A percentile compares a stretch with the other conserved stretches of the same genome.
Conservation (phyloP, 1,140 invertebrate genomes). For the Subanguina moxae region DNA sequence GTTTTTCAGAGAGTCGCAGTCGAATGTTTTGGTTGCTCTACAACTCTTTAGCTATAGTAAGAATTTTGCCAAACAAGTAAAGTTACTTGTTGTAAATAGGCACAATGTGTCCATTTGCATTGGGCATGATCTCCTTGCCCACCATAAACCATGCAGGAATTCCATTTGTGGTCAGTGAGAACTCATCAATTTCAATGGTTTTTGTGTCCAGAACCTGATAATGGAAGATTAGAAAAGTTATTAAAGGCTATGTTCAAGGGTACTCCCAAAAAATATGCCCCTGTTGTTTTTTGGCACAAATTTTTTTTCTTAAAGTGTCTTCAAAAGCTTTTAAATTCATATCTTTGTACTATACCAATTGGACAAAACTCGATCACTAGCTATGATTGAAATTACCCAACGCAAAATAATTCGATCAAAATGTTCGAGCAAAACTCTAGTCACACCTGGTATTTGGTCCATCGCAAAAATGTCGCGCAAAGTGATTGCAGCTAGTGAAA, state of each 20-base stretch:
- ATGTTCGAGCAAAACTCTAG: too few relatives aligned
- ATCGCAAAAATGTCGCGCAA: too few relatives aligned
- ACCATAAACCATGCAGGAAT: slow-evolving; percentile 56
- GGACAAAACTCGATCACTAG: too few relatives aligned
- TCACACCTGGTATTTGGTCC: too few relatives aligned
- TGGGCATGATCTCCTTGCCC: slow-evolving; percentile 55
- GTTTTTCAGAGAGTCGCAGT: slow-evolving; percentile 53
- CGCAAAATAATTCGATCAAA: too few relatives aligned
- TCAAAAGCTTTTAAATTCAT: too few relatives aligned
- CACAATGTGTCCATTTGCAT: slow-evolving; percentile 52
- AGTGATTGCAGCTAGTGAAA: not conserved
- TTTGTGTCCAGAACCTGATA: slow-evolving; percentile 54
- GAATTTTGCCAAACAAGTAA: slow-evolving; percentile 11
- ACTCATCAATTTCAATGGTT: slow-evolving; percentile 53
- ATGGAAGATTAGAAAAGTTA: too few relatives aligned
- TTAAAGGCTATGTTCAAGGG: too few relatives aligned
- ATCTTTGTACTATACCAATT: too few relatives aligned
- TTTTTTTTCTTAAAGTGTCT: too few relatives aligned
- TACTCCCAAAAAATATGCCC: slow-evolving; percentile 5
- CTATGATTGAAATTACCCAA: too few relatives aligned
- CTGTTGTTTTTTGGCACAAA: not conserved
- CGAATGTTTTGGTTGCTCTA: slow-evolving; percentile 24
- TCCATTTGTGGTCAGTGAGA: slow-evolving; percentile 38
- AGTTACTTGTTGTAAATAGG: slow-evolving; percentile 50
- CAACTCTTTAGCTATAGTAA: not conserved